These are phyloP conservation scores for Lochmaea capreae DNA, from an alignment of 2,888 invertebrate genomes.

Conservation along the genomic window DNA sequence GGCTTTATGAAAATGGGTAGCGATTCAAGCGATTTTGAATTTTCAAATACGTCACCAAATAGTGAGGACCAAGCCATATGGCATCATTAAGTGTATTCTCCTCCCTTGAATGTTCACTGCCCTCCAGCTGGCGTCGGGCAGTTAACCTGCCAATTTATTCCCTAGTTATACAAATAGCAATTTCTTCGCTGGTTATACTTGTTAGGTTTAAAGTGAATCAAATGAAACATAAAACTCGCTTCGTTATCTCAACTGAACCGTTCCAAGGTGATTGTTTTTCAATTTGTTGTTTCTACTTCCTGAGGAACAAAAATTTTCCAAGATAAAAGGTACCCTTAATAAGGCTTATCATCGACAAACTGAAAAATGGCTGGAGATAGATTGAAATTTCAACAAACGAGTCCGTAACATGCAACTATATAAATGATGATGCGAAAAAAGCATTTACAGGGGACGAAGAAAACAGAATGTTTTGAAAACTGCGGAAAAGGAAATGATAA, in stretches of 20 bases:
- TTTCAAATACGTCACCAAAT: too few species aligned
- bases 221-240: too few species aligned
- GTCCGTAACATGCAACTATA: slow-evolving; percentile 27
- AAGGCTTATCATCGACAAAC: slow-evolving; percentile 18
- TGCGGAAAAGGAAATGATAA: slow-evolving; percentile 12
- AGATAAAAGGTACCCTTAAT: neutral
- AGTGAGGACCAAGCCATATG: too few species aligned
- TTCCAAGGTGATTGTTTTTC: neutral
- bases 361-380: slow-evolving; percentile 8
- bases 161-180: too few species aligned
- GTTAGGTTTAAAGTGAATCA: too few species aligned
- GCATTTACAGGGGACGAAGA: neutral
- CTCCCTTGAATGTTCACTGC: too few species aligned
- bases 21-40: too few species aligned
- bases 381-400: slow-evolving; percentile 26
- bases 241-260: neutral
- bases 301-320: neutral
- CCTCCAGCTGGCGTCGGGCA: too few species aligned
- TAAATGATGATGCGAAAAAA: slow-evolving; percentile 31
- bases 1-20: too few species aligned
- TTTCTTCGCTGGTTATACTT: too few species aligned
- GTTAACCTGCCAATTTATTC: too few species aligned
- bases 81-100: too few species aligned
- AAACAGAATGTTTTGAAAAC: slow-evolving; percentile 9
- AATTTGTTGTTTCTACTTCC: neutral